Base-by-base conservation (phyloP, 2,113 vertebrate species). In the Lamprologus sp. region DNA sequence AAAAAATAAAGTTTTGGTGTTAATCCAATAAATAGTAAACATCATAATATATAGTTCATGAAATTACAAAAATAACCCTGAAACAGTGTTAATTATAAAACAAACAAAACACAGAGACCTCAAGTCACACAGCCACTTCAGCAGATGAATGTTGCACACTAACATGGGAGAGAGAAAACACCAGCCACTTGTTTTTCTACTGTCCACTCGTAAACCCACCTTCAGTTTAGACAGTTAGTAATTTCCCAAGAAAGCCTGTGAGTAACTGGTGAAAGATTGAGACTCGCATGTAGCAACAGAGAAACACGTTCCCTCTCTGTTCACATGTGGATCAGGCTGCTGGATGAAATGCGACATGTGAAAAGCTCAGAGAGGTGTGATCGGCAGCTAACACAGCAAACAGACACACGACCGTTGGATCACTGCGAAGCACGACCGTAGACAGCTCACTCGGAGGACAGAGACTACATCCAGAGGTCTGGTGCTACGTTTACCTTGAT, bases 401-500 rank as follows among this genome's bases (percentile, higher is more conserved):
- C 86, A 75, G 13, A 90, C 90, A 90, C 89, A 83, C 58, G 19
- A 81, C 26, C n/a, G 54, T 53, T 15, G 17, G 37, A 21, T 89
- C 6, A 82, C 63, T 49, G 58, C 31, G 40, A 54, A 55, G 85
- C 45, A 75, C 4, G 31, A 86, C 81, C 55, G 65, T 12, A 28
- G 85, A 75, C 90, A 65, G 56, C 4, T 73, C 15, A 28, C 51
- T 90, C 35, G 55, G 53, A 47, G 70, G 68, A 35, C 86, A 54
- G 21, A 83, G 84, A 49, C 75, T 54, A 35, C 54, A 56, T 15
- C 85, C 85, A 51, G 17, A 5, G 14, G 54, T 51, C 40, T 33
- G 70, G 11, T 45, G 77, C 90, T 79, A 31, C 5, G 47, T 83
- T 93, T 95, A 96, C 96, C 96, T 97, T 92, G 86, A 84, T 90